phyloP scores from a whole-genome alignment of 2,797 vertebrate genomes.

The Esox masquinongy region DNA sequence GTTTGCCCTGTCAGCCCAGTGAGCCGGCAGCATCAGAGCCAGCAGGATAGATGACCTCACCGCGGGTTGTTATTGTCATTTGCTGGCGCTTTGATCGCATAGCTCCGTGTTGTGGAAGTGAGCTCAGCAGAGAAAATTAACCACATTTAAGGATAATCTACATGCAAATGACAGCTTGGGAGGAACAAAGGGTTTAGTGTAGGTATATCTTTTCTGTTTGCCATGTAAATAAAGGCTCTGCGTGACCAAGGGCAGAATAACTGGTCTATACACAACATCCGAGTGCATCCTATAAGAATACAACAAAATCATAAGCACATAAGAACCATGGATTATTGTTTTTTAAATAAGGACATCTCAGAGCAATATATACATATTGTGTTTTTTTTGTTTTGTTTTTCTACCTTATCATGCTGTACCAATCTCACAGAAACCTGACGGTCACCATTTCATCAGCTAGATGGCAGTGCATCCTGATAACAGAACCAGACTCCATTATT shows the following conservation, averaged over 20 bases:
- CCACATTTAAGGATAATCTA: not conserved
- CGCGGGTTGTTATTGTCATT: not conserved
- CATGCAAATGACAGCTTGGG: not conserved
- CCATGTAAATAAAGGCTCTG: not conserved
- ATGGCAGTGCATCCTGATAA: not conserved
- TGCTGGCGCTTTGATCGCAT: not conserved
- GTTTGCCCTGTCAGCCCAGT: constrained; percentile 19
- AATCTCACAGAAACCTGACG: not conserved
- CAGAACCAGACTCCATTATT: not conserved
- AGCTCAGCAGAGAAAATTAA: not conserved
- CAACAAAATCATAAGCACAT: not conserved
- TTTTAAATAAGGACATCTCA: no score
- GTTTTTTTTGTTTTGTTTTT: not conserved
- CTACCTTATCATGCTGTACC: not conserved
- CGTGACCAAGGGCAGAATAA: not conserved
- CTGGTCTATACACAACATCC: not conserved
- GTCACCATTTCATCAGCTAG: not conserved
- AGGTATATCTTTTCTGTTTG: not conserved
- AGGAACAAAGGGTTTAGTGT: not conserved
- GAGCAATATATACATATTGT: no score
- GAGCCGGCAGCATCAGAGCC: constrained; percentile 27
- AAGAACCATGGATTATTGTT: not conserved
- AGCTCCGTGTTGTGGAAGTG: not conserved
- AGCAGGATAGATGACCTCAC: no score
- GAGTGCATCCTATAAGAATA: not conserved